Percentiles rank a stretch among this genome's conserved stretches.
phyloP scores from a whole-genome alignment of 2,888 invertebrate genomes.

The Dioctria linearis region DNA sequence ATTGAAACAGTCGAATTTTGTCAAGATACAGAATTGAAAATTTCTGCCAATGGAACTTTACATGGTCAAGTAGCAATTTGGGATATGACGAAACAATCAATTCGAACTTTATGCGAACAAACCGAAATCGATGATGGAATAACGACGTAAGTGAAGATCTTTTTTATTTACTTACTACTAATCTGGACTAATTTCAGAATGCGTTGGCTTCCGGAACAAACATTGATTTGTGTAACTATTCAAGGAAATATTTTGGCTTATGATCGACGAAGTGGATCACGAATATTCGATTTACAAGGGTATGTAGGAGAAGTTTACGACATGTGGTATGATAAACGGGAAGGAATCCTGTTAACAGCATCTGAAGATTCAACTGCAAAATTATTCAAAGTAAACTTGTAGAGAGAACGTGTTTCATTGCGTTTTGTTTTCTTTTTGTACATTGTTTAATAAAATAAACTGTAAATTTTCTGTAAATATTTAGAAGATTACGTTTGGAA shows the following conservation, averaged over 20 bases:
- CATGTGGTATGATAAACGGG: conserved; percentile 77
- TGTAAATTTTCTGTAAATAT: too few species aligned
- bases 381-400: conserved; percentile 73
- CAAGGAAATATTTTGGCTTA: conserved; percentile 86
- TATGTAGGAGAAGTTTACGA: conserved; percentile 85
- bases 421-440: too few species aligned
- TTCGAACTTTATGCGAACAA: conserved; percentile 76
- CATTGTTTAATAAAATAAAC: too few species aligned
- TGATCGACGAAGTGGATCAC: conserved; percentile 81
- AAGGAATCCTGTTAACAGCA: conserved; percentile 78
- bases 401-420: too few species aligned
- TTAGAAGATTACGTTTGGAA: too few species aligned
- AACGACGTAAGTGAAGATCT: conserved; percentile 71
- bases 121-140: conserved; percentile 72
- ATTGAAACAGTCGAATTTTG: conserved; percentile 84
- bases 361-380: conserved; percentile 86
- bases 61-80: conserved; percentile 86
- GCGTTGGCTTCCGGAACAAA: conserved; percentile 73
- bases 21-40: conserved; percentile 75
- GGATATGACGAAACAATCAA: conserved; percentile 82
- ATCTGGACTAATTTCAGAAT: conserved; percentile 65
- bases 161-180: not conserved
- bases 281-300: conserved; percentile 77
- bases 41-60: conserved; percentile 82
- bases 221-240: conserved; percentile 79